Evolutionary conservation across 1,140 invertebrate species (phyloP), one percentile per base, ranked within the genome.

Genomic region (Brachionus manjavacas): DNA sequence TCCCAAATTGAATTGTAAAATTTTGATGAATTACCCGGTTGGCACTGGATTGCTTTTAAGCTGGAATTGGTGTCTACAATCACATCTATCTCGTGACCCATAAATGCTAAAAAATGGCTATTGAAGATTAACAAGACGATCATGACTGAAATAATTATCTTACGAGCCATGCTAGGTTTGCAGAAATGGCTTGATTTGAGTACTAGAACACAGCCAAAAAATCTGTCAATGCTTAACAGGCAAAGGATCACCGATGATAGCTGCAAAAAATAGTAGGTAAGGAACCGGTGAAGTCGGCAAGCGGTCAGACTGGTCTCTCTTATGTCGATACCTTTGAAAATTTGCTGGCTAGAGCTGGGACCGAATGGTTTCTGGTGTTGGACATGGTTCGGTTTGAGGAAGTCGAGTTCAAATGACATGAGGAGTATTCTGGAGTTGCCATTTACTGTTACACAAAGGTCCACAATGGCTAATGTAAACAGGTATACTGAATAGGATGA

Each of bases 401-500:
- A 64, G 28, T 16, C 52, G 20, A 81, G 16, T 9, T 81, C 79
- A 14, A 43, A 81, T 11, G 79, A 16, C 79, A 81, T 81, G 2
- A 81, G n/a, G 12, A 81, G 41, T 43, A 81, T 60, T 68, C 79
- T 23, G 3, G 52, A 64, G 43, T 81, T 81, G 20, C 79, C 79
- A 23, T 64, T 64, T 31, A 81, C 11, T 4, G 52, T 81, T 7
- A 68, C 79, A 35, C 35, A 68, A 14, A 81, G 9, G 25, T 81
- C 79, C 7, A 81, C 79, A 11, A 81, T 23, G 12, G 79, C 79
- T 14, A 81, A 35, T 64, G 49, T 11, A 23, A 81, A 68, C 23
- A 81, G n/a, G n/a, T 81, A 81, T 0, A 81, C 49, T 64, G 79
- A 81, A 64, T 81, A 81, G 35, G 79, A 81, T 20, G 52, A 64